A percentile compares a stretch with the other conserved stretches of the same genome.
Evolutionary conservation across 2,113 vertebrate genomes (phyloP).

Genomic region (Sapajus apella): DNA sequence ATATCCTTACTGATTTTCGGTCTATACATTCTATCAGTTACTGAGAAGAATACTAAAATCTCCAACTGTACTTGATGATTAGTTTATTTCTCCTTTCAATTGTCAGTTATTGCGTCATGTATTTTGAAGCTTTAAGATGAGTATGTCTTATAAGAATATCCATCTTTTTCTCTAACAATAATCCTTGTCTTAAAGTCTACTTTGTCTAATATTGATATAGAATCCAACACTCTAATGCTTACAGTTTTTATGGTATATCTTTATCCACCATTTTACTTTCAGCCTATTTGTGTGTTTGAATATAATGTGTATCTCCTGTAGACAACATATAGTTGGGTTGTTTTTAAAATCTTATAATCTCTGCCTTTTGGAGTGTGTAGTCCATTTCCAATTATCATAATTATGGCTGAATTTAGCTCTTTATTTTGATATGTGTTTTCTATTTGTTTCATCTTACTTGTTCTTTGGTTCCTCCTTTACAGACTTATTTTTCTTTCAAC

Average conservation of each 20-base stretch:
- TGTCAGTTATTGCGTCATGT: not conserved
- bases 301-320: not conserved
- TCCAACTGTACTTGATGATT: not conserved
- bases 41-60: not conserved
- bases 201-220: conserved; percentile 10
- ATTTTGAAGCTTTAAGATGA: conserved; percentile 13
- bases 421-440: conserved; percentile 9
- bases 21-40: not conserved
- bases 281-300: not conserved
- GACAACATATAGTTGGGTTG: not conserved
- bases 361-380: not conserved
- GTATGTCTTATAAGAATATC: not conserved
- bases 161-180: not conserved
- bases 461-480: not conserved
- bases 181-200: conserved; percentile 5
- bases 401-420: not conserved
- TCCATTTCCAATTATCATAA: not conserved
- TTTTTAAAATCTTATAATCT: not conserved
- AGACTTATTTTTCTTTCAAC: not conserved
- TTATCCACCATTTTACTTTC: conserved; percentile 17
- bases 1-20: not conserved
- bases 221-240: conserved; percentile 8
- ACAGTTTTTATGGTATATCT: not conserved
- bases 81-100: not conserved
- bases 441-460: not conserved